Percentiles rank a stretch among this genome's conserved stretches.
Evolutionary conservation across 2,113 vertebrate genomes (phyloP).

Genomic region (Cinclus mexicanus): DNA sequence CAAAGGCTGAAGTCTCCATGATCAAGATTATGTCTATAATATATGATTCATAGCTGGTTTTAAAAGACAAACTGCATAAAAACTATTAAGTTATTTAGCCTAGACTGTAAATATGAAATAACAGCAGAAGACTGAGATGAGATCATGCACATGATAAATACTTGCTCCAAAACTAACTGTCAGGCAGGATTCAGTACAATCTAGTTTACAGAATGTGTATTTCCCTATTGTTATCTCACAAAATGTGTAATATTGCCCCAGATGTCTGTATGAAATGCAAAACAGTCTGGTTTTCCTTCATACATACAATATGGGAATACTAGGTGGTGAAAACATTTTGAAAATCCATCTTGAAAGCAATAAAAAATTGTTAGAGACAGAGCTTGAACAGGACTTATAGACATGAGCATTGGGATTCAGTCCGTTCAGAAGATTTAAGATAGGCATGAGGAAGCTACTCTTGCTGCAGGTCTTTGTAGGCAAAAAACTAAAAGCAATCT

Average conservation of each 20-base stretch:
- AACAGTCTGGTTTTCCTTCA: neutral
- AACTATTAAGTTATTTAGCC: conserved; percentile 55
- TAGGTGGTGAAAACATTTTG: conserved; percentile 2
- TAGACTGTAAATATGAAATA: conserved; percentile 44
- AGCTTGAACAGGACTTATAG: neutral
- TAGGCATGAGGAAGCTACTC: neutral
- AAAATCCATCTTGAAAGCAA: conserved; percentile 14
- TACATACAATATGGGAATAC: neutral
- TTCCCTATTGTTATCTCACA: neutral
- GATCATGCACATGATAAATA: conserved; percentile 32
- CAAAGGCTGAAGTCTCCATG: neutral
- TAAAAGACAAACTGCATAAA: conserved; percentile 50
- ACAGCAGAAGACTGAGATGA: conserved; percentile 6
- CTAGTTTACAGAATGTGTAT: neutral
- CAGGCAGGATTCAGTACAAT: neutral
- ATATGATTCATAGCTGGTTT: conserved; percentile 48
- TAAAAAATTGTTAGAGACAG: neutral
- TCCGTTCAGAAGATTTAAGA: conserved; percentile 42
- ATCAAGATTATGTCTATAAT: conserved; percentile 42
- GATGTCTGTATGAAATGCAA: conserved; percentile 9
- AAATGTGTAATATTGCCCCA: neutral
- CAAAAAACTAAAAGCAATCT: neutral
- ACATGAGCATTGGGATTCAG: neutral
- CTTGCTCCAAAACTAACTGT: neutral
- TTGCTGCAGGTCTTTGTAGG: neutral